phyloP scores from a whole-genome alignment of 2,113 vertebrate species.

The Synchiropus splendidus region DNA sequence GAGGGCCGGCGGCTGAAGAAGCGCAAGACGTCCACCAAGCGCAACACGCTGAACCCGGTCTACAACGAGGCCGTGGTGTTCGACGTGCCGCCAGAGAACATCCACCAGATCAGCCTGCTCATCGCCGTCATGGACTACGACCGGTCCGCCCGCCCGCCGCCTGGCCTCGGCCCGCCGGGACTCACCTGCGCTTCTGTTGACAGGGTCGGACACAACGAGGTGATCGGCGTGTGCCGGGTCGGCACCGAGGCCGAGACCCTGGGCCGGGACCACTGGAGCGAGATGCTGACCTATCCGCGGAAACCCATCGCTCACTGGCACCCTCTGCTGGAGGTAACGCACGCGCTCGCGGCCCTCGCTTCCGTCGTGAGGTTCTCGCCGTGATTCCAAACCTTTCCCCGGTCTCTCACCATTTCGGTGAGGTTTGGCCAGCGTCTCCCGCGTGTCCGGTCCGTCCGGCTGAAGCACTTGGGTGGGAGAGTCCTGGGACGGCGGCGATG shows the following conservation, averaged over 20 bases:
- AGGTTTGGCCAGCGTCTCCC: not conserved
- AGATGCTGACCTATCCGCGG: conserved; percentile 91
- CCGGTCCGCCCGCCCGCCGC: conserved; percentile 70
- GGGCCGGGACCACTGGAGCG: conserved; percentile 94
- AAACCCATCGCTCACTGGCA: conserved; percentile 98
- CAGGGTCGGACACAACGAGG: conserved; percentile 96
- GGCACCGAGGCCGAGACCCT: conserved; percentile 86
- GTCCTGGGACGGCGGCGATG: too few species aligned
- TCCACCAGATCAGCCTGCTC: conserved; percentile 93
- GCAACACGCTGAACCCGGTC: conserved; percentile 93
- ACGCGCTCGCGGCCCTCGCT: too few species aligned
- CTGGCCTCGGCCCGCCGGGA: not conserved
- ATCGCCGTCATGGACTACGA: conserved; percentile 99
- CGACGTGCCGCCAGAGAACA: conserved; percentile 94
- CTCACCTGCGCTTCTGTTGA: not conserved
- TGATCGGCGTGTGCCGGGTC: conserved; percentile 94
- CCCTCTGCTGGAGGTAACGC: conserved; percentile 84
- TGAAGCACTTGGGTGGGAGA: too few species aligned
- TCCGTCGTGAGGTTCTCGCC: too few species aligned
- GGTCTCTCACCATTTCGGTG: not conserved
- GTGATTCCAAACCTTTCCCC: too few species aligned
- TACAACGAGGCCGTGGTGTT: conserved; percentile 99
- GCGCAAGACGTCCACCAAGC: conserved; percentile 96
- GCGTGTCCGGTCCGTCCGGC: too few species aligned
- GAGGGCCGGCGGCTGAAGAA: conserved; percentile 94